Base-by-base conservation (phyloP, 1,140 invertebrate species). In the Glossosoma conforme region DNA sequence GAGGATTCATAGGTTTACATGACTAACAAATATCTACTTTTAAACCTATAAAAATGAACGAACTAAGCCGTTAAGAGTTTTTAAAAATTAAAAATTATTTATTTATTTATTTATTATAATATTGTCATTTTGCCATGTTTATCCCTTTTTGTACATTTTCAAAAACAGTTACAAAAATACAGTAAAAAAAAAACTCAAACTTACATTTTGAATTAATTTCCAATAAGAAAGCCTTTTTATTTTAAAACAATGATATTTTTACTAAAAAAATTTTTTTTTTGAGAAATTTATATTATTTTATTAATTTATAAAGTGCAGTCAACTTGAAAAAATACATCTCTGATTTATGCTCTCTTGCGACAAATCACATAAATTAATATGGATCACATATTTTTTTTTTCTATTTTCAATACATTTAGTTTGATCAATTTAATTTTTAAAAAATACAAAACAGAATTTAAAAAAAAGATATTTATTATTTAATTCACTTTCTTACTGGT, bases 351-450 rank as follows among this genome's bases (percentile, higher is more conserved):
- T 20, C 38, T 37, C 33, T 32, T 35, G 38, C 44, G 18, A 17
- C 25, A 37, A n/a, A 24, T 14, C 8, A 46, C 36, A 35, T 32
- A 32, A 24, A 37, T 13, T 13, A 4, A 33, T 35, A 35, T 15
- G 14, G 14, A 35, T 20, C 20, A 45, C 24, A 45, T 45, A 45
- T 44, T 45, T 35, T 35, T 20, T 28, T 28, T 28, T 45, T 45
- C 30, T 13, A 32, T 45, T 45, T n/a, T n/a, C 19, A 33, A 30
- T 13, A 42, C 40, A 19, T 35, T 45, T 45, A 14, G 19, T 20
- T 17, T 45, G 21, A 35, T n/a, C 24, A 6, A 42, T 24, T 42
- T 42, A 42, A 15, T 42, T 20, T 42, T 14, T 21, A 24, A 20
- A 42, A 9, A 20, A 24, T 10, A 14, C 20, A 42, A 13, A 37